Evolutionary conservation across 2,888 invertebrate genomes (phyloP).

Genomic region (Ellobium chinense): DNA sequence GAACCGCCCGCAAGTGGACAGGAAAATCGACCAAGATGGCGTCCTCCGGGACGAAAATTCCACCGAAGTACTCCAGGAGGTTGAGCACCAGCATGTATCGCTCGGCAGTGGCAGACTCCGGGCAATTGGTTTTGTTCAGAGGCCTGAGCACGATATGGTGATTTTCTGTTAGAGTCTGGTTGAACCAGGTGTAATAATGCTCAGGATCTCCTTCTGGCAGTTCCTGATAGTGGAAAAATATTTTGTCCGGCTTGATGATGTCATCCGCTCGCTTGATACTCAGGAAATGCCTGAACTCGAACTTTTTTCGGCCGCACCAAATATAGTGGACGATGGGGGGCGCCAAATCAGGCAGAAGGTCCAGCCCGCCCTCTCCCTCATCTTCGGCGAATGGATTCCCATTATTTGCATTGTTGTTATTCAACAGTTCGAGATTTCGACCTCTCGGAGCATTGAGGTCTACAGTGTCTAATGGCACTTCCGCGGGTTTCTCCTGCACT

Average conservation of each 20-base stretch:
- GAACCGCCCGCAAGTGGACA: conserved; percentile 50
- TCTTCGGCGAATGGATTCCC: background rate
- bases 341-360: conserved; percentile 52
- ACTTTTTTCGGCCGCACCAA: conserved; percentile 51
- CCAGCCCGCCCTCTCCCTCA: conserved; percentile 45
- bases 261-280: conserved; percentile 51
- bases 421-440: conserved; percentile 39
- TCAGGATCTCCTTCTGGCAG: conserved; percentile 48
- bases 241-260: conserved; percentile 55
- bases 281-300: conserved; percentile 54
- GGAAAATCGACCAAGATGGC: conserved; percentile 56
- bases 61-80: conserved; percentile 52
- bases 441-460: conserved; percentile 22
- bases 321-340: conserved; percentile 53
- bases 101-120: conserved; percentile 46
- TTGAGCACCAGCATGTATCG: conserved; percentile 51
- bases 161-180: conserved; percentile 47
- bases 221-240: conserved; percentile 53
- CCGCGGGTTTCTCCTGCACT: background rate
- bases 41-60: conserved; percentile 55
- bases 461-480: background rate
- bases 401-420: conserved; percentile 22
- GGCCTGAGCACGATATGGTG: conserved; percentile 51
- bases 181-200: conserved; percentile 54
- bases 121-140: conserved; percentile 50